Conservation (phyloP, 2,797 vertebrate species). For the Hippoglossus hippoglossus region DNA sequence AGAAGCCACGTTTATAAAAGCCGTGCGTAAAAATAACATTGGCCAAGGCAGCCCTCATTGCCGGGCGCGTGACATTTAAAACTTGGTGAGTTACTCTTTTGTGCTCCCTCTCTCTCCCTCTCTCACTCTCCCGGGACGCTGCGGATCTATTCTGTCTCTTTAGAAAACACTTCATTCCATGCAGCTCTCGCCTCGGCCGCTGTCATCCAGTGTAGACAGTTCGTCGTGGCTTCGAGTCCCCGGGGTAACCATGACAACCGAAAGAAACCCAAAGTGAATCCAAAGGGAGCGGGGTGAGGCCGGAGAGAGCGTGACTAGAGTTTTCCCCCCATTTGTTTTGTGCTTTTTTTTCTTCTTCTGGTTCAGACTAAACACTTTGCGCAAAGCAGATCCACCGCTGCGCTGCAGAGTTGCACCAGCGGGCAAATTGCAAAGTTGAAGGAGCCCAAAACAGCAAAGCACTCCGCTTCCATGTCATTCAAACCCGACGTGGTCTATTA, state of each 20-base stretch:
- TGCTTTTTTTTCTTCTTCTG: conserved; percentile 9
- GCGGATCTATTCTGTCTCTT: conserved; percentile 78
- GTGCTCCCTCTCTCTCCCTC: conserved; percentile 47
- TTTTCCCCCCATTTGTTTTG: conserved; percentile 65
- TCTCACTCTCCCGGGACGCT: conserved; percentile 57
- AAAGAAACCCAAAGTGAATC: conserved; percentile 89
- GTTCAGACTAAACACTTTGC: conserved; percentile 54
- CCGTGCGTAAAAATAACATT: conserved; percentile 84
- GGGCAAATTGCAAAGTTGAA: conserved; percentile 60
- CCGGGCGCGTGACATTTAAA: conserved; percentile 80
- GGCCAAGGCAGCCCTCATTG: conserved; percentile 70
- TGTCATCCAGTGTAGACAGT: conserved; percentile 88
- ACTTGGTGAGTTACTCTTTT: conserved; percentile 76
- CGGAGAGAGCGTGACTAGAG: conserved; percentile 72
- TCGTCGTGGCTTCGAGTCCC: conserved; percentile 87
- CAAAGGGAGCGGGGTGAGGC: conserved; percentile 75
- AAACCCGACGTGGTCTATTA: conserved; percentile 89
- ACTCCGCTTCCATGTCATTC: conserved; percentile 78
- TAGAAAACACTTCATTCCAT: conserved; percentile 84
- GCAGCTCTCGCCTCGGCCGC: conserved; percentile 86
- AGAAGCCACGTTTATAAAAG: conserved; percentile 76
- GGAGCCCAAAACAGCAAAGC: conserved; percentile 77
- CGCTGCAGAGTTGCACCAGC: conserved; percentile 51
- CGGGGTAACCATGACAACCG: conserved; percentile 93
- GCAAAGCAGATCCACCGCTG: conserved; percentile 44